phyloP scores from a whole-genome alignment of 2,888 invertebrate species.

The Lacanobia wlatinum region DNA sequence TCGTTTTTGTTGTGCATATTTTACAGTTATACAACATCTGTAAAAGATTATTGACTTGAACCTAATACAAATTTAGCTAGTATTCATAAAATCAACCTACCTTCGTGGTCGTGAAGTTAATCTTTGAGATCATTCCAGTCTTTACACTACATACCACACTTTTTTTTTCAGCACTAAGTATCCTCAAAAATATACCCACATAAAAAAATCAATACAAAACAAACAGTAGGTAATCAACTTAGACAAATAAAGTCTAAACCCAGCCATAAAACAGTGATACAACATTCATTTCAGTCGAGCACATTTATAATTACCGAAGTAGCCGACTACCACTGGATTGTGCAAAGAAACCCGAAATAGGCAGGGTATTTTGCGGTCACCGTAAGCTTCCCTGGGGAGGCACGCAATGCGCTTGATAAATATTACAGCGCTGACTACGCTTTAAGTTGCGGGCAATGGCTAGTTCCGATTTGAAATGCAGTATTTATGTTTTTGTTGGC shows the following conservation, averaged over 20 bases:
- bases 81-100: too few relatives aligned
- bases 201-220: conserved; percentile 21
- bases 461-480: conserved; percentile 55
- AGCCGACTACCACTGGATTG: conserved; percentile 41
- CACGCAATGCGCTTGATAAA: conserved; percentile 64
- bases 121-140: neutral
- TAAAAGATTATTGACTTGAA: neutral
- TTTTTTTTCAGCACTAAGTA: neutral
- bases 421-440: conserved; percentile 54
- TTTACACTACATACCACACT: neutral
- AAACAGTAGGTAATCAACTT: conserved; percentile 3
- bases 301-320: conserved; percentile 67
- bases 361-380: conserved; percentile 57
- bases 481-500: conserved; percentile 25
- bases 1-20: too few relatives aligned
- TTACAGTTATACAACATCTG: neutral
- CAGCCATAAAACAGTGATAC: conserved; percentile 47
- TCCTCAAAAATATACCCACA: neutral
- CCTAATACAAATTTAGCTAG: too few relatives aligned
- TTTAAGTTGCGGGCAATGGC: conserved; percentile 37
- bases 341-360: conserved; percentile 59
- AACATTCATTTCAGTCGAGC: conserved; percentile 44
- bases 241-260: conserved; percentile 14
- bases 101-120: too few relatives aligned
- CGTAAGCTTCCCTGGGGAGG: conserved; percentile 46